phyloP scores from a whole-genome alignment of 2,888 invertebrate genomes.

The Eristalinus aeneus region DNA sequence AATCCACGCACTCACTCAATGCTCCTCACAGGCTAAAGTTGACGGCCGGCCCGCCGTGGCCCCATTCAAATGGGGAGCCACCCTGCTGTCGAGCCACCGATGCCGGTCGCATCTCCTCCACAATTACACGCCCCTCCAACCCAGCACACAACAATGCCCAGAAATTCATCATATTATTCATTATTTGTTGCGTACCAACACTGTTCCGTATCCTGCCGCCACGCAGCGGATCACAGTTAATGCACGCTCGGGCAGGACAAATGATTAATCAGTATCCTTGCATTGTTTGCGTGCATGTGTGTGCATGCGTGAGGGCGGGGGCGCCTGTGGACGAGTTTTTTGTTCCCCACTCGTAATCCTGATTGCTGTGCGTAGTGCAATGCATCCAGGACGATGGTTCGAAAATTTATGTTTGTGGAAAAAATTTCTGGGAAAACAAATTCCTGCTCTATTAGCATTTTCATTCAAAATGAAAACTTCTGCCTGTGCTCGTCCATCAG shows the following conservation, averaged over 20 bases:
- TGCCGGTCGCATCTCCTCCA: constrained; percentile 7
- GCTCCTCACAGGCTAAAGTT: not conserved
- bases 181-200: constrained; percentile 50
- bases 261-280: constrained; percentile 63
- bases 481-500: constrained; percentile 41
- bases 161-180: constrained; percentile 59
- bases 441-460: constrained; percentile 63
- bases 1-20: constrained; percentile 35
- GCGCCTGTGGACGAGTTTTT: constrained; percentile 13
- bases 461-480: constrained; percentile 60
- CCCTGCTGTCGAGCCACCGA: not conserved
- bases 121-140: constrained; percentile 22
- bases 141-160: constrained; percentile 43
- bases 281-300: constrained; percentile 51
- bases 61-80: constrained; percentile 5
- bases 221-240: constrained; percentile 37
- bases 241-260: constrained; percentile 37
- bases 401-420: constrained; percentile 63
- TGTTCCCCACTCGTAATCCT: constrained; percentile 39
- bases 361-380: constrained; percentile 30
- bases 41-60: not conserved
- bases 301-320: not conserved
- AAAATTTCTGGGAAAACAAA: constrained; percentile 62
- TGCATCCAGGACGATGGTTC: constrained; percentile 32
- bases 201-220: not conserved